Base-by-base conservation (phyloP, 2,888 invertebrate genomes). In the Spodoptera littoralis region DNA sequence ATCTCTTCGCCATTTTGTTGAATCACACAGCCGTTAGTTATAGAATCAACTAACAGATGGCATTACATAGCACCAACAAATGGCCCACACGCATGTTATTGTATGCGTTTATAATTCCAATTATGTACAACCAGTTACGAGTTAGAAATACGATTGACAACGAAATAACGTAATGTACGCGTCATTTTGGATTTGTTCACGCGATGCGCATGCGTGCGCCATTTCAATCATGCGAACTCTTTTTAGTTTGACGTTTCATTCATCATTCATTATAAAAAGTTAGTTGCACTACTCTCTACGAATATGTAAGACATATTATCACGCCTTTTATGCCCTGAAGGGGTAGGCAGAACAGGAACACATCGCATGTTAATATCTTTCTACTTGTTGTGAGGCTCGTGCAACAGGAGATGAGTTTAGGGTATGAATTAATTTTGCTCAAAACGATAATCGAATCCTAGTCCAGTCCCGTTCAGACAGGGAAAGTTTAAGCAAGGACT, bases 131-230 rank as follows among this genome's bases (percentile, higher is more conserved):
- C 41, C 11, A 41, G 69, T 61, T 68, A 70, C 57, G 69, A 62
- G 50, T 60, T 44, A 65, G 55, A 65, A 70, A 61, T 11, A 70
- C 36, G 57, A 65, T 71, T 50, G 65, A 70, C 65, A 57, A 48
- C 4, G 30, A 43, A 63, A 68, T 63, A 71, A 70, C 64, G 66
- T 65, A 71, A 71, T 53, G 27, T 48, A 42, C 8, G 13, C 52
- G 65, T 65, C 47, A 65, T 70, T 56, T 61, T 43, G 11, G 36
- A 59, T 53, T 61, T 60, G 50, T 43, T 70, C 71, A 54, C 59
- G 71, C 61, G 50, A 70, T 49, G 53, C 46, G 44, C 36, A 50
- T 60, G 61, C 61, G 61, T 60, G 70, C 48, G 27, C 58, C 47
- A 59, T 74, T 69, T 56, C 24, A 56, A 48, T 58, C 24, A 51